A percentile compares a stretch with the other conserved stretches of the same genome.
phyloP scores from a whole-genome alignment of 2,888 invertebrate genomes.

The Tachina fera region DNA sequence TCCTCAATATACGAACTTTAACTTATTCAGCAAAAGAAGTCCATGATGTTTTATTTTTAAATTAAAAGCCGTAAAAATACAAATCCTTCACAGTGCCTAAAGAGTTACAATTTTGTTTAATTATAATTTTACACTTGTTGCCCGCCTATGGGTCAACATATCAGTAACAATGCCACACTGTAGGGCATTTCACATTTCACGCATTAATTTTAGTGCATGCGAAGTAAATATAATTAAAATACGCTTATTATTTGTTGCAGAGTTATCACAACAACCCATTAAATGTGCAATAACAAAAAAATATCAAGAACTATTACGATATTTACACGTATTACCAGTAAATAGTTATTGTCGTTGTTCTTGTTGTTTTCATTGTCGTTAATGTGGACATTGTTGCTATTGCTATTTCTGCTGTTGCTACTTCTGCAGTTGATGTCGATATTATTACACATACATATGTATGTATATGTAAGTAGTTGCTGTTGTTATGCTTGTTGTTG shows the following conservation, averaged over 20 bases:
- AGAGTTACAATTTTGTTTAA: too few relatives aligned
- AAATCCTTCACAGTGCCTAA: too few relatives aligned
- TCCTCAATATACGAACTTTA: too few relatives aligned
- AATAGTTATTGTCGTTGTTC: conserved; percentile 37
- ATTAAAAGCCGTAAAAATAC: too few relatives aligned
- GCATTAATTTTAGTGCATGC: background rate
- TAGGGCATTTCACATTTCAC: background rate
- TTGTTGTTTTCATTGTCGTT: conserved; percentile 53
- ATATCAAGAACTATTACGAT: conserved; percentile 37
- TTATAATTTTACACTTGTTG: background rate
- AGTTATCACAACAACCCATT: conserved; percentile 53
- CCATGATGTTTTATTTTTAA: too few relatives aligned
- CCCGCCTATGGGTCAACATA: background rate
- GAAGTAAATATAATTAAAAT: conserved; percentile 28
- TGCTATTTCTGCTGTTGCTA: background rate
- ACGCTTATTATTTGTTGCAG: conserved; percentile 51
- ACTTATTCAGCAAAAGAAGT: too few relatives aligned
- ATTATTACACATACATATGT: conserved; percentile 15
- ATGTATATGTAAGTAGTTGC: background rate
- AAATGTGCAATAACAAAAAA: conserved; percentile 28
- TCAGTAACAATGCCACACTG: too few relatives aligned
- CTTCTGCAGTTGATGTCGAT: conserved; percentile 43
- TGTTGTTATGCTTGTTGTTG: conserved; percentile 37
- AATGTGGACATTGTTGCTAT: conserved; percentile 19
- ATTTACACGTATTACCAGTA: conserved; percentile 47